Conservation (phyloP, 2,888 invertebrate genomes). For the Hyalella azteca region DNA sequence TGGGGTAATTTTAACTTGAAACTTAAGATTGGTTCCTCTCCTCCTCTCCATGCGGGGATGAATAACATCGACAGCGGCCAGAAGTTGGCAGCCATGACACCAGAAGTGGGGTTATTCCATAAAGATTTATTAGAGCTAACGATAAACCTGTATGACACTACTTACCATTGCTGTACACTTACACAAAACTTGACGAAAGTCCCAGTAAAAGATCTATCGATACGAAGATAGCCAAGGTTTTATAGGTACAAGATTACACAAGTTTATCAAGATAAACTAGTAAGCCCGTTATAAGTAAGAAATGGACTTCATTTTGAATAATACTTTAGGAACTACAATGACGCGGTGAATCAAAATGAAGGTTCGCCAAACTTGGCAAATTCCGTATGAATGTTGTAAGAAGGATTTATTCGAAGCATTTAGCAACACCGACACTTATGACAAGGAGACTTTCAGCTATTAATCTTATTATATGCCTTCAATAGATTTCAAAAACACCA, state of each 20-base stretch:
- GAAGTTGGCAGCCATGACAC: neutral
- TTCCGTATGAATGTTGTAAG: neutral
- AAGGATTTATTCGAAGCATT: constrained; percentile 28
- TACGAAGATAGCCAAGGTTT: constrained; percentile 14
- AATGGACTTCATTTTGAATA: constrained; percentile 30
- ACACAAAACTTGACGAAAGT: constrained; percentile 8
- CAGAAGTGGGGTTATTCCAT: neutral
- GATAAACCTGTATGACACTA: neutral
- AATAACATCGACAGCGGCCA: too few relatives aligned
- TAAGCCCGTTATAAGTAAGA: constrained; percentile 2
- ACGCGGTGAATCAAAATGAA: constrained; percentile 17
- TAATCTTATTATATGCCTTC: constrained; percentile 22
- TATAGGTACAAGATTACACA: constrained; percentile 3
- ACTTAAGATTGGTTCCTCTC: too few relatives aligned
- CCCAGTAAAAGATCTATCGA: constrained; percentile 25
- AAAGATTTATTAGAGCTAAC: neutral
- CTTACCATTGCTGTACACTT: constrained; percentile 23
- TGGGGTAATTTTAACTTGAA: too few relatives aligned
- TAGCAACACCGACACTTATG: constrained; percentile 33
- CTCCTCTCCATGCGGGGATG: too few relatives aligned
- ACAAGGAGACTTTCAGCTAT: constrained; percentile 31
- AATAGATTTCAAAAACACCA: constrained; percentile 37
- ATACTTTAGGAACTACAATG: constrained; percentile 20
- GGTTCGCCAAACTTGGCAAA: constrained; percentile 10
- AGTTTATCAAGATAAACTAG: constrained; percentile 15